phyloP scores from a whole-genome alignment of 2,797 vertebrate species.

The Rhadinocentrus ornatus region DNA sequence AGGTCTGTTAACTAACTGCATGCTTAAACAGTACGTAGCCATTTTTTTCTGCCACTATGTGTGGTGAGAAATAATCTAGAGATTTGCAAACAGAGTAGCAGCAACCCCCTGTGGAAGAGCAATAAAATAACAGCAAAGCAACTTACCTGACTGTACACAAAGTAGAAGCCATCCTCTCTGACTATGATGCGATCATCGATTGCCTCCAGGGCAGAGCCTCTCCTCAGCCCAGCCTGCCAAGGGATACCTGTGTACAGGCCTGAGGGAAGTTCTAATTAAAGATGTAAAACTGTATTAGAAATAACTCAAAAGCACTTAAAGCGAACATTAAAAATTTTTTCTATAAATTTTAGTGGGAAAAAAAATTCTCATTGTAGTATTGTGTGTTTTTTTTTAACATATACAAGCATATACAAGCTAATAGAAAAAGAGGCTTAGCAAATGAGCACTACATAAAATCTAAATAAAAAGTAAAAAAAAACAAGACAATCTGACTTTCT shows the following conservation, averaged over 20 bases:
- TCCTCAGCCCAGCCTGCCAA: constrained; percentile 91
- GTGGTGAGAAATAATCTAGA: not conserved
- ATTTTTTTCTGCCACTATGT: not conserved
- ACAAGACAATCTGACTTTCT: not conserved
- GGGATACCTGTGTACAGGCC: constrained; percentile 88
- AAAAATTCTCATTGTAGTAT: not conserved
- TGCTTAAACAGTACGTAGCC: constrained; percentile 22
- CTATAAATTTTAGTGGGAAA: not conserved
- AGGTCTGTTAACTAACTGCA: constrained; percentile 40
- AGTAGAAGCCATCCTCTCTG: constrained; percentile 92
- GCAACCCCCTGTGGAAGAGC: constrained; percentile 54
- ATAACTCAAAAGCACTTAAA: not conserved
- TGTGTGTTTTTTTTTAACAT: not conserved
- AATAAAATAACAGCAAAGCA: constrained; percentile 3
- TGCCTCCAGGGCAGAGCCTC: constrained; percentile 88
- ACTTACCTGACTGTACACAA: constrained; percentile 94
- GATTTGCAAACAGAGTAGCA: constrained; percentile 27
- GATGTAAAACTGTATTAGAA: constrained; percentile 12
- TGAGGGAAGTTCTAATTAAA: constrained; percentile 68
- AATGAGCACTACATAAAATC: not conserved
- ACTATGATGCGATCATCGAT: constrained; percentile 89
- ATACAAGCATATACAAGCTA: not conserved
- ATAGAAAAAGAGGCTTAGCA: not conserved
- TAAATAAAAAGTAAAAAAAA: not conserved
- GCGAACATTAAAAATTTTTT: not conserved